phyloP scores from a whole-genome alignment of 1,140 invertebrate species.

The Sweltsa coloradensis region DNA sequence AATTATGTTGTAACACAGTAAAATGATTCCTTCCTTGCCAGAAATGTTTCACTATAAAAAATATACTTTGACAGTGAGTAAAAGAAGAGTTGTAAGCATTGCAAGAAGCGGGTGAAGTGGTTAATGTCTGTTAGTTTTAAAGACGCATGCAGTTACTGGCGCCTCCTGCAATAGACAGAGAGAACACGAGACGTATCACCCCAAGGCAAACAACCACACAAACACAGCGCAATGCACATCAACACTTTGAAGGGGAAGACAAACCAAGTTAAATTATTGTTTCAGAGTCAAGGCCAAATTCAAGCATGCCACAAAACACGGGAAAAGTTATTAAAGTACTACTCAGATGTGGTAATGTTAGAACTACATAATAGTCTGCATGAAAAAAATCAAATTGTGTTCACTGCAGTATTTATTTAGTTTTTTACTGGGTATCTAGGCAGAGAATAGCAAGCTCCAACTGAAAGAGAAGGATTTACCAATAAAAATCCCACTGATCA shows the following conservation, averaged over 20 bases:
- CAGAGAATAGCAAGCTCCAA: too few relatives aligned
- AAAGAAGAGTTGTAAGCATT: not conserved
- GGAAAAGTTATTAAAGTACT: too few relatives aligned
- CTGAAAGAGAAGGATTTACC: too few relatives aligned
- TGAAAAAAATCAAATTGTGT: not conserved
- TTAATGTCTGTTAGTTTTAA: slow-evolving; percentile 4
- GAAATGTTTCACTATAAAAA: not conserved
- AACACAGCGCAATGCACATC: slow-evolving; percentile 9
- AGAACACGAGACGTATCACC: slow-evolving; percentile 1
- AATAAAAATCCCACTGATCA: too few relatives aligned
- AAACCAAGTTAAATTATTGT: not conserved
- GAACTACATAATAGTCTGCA: not conserved
- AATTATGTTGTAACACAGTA: not conserved
- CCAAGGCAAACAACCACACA: slow-evolving; percentile 1
- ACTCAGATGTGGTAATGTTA: not conserved
- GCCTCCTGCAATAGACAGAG: slow-evolving; percentile 40
- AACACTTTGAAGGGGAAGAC: not conserved
- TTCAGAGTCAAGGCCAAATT: slow-evolving; percentile 1
- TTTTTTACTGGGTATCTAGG: too few relatives aligned
- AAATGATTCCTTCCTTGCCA: not conserved
- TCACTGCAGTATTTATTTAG: too few relatives aligned
- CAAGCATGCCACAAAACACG: slow-evolving; percentile 1
- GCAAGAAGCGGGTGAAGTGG: not conserved
- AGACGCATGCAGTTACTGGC: slow-evolving; percentile 20
- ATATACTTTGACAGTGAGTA: not conserved